Evolutionary conservation across 2,888 invertebrate species (phyloP).

Genomic region (Strigamia maritima): DNA sequence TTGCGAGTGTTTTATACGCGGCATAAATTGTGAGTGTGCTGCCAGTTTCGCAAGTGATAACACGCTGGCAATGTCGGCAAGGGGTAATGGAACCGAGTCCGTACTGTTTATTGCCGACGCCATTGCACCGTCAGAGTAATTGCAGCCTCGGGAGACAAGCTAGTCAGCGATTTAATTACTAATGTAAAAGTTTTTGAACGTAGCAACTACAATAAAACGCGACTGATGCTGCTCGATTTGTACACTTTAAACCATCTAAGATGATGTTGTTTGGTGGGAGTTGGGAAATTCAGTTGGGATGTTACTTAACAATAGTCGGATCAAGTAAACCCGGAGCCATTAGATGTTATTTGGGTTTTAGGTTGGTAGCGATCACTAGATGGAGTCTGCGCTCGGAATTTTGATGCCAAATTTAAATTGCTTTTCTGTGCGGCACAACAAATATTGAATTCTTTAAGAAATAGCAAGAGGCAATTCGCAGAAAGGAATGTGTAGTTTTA

Average conservation of each 20-base stretch:
- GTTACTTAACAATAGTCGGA: neutral
- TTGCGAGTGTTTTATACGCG: slow-evolving; percentile 10
- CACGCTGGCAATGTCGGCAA: slow-evolving; percentile 10
- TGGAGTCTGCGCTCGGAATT: too few relatives aligned
- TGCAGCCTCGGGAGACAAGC: slow-evolving; percentile 15
- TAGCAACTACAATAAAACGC: neutral
- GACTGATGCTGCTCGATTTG: neutral
- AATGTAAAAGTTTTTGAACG: slow-evolving; percentile 36
- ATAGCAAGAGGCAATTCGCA: too few relatives aligned
- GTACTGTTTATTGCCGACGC: slow-evolving; percentile 2
- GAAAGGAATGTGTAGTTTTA: too few relatives aligned
- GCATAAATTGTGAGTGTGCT: slow-evolving; percentile 1
- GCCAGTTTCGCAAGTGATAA: slow-evolving; percentile 15
- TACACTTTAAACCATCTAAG: neutral
- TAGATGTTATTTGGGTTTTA: neutral
- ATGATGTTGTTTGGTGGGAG: neutral
- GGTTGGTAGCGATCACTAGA: neutral
- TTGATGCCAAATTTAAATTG: too few relatives aligned
- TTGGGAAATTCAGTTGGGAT: neutral
- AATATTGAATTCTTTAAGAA: too few relatives aligned
- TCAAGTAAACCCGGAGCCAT: neutral
- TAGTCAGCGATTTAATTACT: slow-evolving; percentile 33
- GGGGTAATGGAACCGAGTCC: slow-evolving; percentile 13
- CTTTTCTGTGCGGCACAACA: too few relatives aligned
- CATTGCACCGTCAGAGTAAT: slow-evolving; percentile 1